A percentile compares a stretch with the other conserved stretches of the same genome.
Conservation (phyloP, 2,888 invertebrate genomes). For the Pardosa pseudoannulata region DNA sequence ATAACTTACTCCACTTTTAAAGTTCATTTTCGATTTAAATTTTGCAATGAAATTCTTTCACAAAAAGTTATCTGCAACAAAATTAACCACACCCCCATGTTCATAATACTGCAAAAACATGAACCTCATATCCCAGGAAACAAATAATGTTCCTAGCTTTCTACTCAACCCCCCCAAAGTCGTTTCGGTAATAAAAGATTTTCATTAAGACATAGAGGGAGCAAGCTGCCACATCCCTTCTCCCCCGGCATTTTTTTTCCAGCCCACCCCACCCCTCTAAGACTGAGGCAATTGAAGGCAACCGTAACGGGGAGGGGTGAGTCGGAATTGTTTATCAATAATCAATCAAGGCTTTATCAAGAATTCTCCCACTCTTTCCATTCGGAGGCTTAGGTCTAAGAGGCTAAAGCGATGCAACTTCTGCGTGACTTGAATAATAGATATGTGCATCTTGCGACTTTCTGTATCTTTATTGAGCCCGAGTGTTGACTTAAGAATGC, state of each 20-base stretch:
- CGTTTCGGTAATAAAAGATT: slow-evolving; percentile 53
- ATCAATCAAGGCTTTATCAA: slow-evolving; percentile 69
- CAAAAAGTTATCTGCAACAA: too few relatives aligned
- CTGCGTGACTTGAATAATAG: slow-evolving; percentile 59
- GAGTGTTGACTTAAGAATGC: slow-evolving; percentile 43
- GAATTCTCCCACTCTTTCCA: slow-evolving; percentile 11
- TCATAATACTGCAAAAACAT: too few relatives aligned
- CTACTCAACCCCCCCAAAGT: slow-evolving; percentile 9
- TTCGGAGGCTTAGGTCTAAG: not conserved
- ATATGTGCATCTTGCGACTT: slow-evolving; percentile 38
- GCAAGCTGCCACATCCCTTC: slow-evolving; percentile 24
- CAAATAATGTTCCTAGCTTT: too few relatives aligned
- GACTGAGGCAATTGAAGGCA: slow-evolving; percentile 29
- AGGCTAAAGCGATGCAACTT: slow-evolving; percentile 29
- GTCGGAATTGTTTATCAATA: slow-evolving; percentile 71
- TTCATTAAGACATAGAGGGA: slow-evolving; percentile 62
- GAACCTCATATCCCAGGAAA: too few relatives aligned
- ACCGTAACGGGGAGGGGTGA: slow-evolving; percentile 27
- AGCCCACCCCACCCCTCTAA: slow-evolving; percentile 1
- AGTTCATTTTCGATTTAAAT: too few relatives aligned
- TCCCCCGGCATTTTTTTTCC: slow-evolving; percentile 27
- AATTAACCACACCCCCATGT: too few relatives aligned
- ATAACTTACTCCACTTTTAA: too few relatives aligned
- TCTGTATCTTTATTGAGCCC: slow-evolving; percentile 49
- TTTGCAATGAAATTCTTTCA: too few relatives aligned